A percentile compares a stretch with the other conserved stretches of the same genome.
Conservation (phyloP, 1,140 invertebrate genomes). For the Holcopasites calliopsidis region DNA sequence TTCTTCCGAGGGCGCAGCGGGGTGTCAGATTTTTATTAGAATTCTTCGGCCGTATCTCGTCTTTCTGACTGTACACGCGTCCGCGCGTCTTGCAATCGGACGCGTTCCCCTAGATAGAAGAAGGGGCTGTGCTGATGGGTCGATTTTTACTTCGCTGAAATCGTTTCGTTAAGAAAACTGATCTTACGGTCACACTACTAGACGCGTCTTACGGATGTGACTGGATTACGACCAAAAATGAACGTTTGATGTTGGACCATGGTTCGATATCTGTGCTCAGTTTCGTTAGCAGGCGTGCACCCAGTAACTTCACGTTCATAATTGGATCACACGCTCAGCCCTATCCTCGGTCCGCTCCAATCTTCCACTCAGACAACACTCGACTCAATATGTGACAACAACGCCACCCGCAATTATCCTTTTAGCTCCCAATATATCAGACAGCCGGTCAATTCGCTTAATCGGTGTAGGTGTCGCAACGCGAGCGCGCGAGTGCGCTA, state of each 20-base stretch:
- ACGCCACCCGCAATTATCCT: constrained; percentile 66
- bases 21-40: constrained; percentile 66
- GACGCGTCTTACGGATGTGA: constrained; percentile 41
- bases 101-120: constrained; percentile 1
- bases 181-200: not conserved
- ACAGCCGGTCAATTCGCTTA: constrained; percentile 59
- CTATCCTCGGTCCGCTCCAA: constrained; percentile 67
- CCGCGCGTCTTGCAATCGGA: constrained; percentile 2
- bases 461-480: constrained; percentile 58
- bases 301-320: constrained; percentile 58
- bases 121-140: too few relatives aligned
- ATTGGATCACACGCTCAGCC: constrained; percentile 69
- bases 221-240: constrained; percentile 15
- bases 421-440: constrained; percentile 65
- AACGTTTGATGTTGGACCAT: constrained; percentile 44
- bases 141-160: too few relatives aligned
- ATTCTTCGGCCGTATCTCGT: constrained; percentile 55
- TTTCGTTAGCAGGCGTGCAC: constrained; percentile 37
- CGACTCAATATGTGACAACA: constrained; percentile 64
- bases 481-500: not conserved
- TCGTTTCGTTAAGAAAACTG: too few relatives aligned
- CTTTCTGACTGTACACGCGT: constrained; percentile 5
- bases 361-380: constrained; percentile 75
- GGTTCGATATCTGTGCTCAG: constrained; percentile 21
- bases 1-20: constrained; percentile 35